These are phyloP conservation scores for Oscheius sp. DNA, from an alignment of 2,888 invertebrate genomes.

Conservation along the genomic window DNA sequence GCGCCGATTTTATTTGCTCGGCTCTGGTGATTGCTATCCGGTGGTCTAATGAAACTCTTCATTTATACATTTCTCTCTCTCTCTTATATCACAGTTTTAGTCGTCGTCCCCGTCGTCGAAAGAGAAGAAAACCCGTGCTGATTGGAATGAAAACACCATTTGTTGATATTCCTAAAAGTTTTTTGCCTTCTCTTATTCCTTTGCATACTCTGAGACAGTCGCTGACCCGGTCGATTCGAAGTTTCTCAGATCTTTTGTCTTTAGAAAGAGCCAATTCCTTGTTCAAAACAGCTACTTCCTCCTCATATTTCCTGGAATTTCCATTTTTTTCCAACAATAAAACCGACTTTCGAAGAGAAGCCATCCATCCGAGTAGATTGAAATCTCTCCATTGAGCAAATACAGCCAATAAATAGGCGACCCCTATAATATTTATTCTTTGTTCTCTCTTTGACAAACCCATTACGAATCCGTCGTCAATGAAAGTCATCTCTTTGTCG, in stretches of 20 bases:
- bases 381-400: conserved; percentile 86
- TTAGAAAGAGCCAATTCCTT: conserved; percentile 21
- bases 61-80: neutral
- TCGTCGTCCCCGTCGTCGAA: conserved; percentile 56
- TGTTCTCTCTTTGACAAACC: conserved; percentile 74
- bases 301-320: conserved; percentile 31
- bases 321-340: neutral
- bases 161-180: conserved; percentile 84
- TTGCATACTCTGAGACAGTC: neutral
- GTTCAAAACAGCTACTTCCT: conserved; percentile 19
- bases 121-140: conserved; percentile 93
- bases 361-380: conserved; percentile 93
- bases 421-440: conserved; percentile 72
- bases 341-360: conserved; percentile 75
- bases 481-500: conserved; percentile 83
- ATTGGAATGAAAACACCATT: conserved; percentile 88
- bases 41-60: neutral
- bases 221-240: conserved; percentile 31
- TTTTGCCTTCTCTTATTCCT: neutral
- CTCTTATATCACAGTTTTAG: too few relatives aligned
- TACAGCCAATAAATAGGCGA: conserved; percentile 89
- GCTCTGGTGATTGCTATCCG: neutral
- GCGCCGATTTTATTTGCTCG: conserved; percentile 22
- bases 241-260: conserved; percentile 28
- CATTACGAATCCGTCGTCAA: conserved; percentile 97